Evolutionary conservation across 2,113 vertebrate species (phyloP).

Genomic region (Rana temporaria): DNA sequence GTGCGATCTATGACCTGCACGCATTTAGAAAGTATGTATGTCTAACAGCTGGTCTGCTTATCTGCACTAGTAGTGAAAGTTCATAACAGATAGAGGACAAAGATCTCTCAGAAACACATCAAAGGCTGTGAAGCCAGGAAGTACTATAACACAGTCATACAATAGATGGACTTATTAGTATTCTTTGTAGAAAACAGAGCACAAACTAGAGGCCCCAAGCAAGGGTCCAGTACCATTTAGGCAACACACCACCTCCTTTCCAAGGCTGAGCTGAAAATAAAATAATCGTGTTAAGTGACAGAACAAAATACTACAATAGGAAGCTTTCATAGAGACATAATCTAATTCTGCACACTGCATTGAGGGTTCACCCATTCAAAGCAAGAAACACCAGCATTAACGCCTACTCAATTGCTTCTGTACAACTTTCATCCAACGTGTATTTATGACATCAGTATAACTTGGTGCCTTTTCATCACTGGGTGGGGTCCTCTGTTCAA

Average conservation of each 20-base stretch:
- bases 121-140: slow-evolving; percentile 24
- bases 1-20: neutral
- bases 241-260: neutral
- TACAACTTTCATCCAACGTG: neutral
- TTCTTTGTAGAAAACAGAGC: slow-evolving; percentile 36
- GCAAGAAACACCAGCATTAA: neutral
- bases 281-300: slow-evolving; percentile 46
- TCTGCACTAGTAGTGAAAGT: slow-evolving; percentile 8
- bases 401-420: slow-evolving; percentile 19
- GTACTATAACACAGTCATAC: slow-evolving; percentile 34
- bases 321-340: slow-evolving; percentile 50
- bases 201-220: slow-evolving; percentile 48
- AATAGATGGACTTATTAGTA: slow-evolving; percentile 48
- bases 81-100: slow-evolving; percentile 16
- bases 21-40: neutral
- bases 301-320: slow-evolving; percentile 23
- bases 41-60: neutral
- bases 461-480: too few species aligned
- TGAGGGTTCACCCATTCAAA: slow-evolving; percentile 34
- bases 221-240: slow-evolving; percentile 31
- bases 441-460: neutral
- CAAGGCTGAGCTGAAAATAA: slow-evolving; percentile 35
- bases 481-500: too few species aligned
- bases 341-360: slow-evolving; percentile 48
- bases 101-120: slow-evolving; percentile 23